phyloP scores from a whole-genome alignment of 2,113 vertebrate genomes.

The Lates calcarifer region DNA sequence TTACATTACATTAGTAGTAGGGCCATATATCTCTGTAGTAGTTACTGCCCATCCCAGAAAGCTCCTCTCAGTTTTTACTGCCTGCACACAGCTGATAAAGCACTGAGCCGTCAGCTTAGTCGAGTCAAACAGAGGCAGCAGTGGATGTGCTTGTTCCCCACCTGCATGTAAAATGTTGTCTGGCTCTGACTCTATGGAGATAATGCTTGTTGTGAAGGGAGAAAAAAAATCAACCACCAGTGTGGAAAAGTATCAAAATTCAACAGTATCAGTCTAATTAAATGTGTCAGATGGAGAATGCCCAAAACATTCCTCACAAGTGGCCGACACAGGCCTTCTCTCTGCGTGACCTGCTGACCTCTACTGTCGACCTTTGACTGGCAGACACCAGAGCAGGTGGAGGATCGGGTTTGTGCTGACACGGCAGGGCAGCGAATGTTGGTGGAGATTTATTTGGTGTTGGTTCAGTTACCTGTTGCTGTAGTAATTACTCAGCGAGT shows the following conservation, averaged over 20 bases:
- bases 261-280: conserved; percentile 49
- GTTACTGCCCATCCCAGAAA: conserved; percentile 2
- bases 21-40: not conserved
- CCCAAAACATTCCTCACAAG: conserved; percentile 43
- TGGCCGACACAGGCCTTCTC: not conserved
- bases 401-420: conserved; percentile 27
- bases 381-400: conserved; percentile 68
- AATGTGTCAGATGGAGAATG: conserved; percentile 2
- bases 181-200: not conserved
- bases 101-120: not conserved
- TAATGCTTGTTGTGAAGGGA: not conserved
- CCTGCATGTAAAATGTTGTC: not conserved
- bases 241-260: not conserved
- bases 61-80: not conserved
- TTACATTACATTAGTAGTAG: not conserved
- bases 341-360: conserved; percentile 42
- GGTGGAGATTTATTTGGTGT: conserved; percentile 70
- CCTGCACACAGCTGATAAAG: conserved; percentile 25
- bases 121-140: not conserved
- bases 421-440: not conserved
- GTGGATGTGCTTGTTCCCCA: not conserved
- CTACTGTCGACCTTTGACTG: conserved; percentile 47
- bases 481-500: conserved; percentile 62
- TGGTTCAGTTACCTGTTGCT: conserved; percentile 43
- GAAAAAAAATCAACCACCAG: not conserved